Evolutionary conservation across 2,113 vertebrate genomes (phyloP).

Genomic region (Pteropus alecto): DNA sequence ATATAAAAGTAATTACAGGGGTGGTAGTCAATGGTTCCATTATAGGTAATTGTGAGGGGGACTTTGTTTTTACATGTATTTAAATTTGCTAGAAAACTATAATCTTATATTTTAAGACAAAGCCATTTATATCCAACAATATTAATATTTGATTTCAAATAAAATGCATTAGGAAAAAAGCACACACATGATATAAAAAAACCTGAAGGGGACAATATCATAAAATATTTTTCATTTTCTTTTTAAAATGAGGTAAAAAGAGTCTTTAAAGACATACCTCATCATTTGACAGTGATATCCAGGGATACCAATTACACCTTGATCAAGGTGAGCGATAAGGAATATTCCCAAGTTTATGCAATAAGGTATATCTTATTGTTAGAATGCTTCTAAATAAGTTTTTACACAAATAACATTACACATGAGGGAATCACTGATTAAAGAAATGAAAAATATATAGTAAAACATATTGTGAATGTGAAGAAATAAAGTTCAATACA

Average conservation of each 20-base stretch:
- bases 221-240: neutral
- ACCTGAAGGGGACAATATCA: neutral
- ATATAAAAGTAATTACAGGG: neutral
- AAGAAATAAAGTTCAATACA: neutral
- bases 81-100: neutral
- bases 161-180: neutral
- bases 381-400: neutral
- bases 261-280: neutral
- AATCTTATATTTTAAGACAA: neutral
- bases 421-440: neutral
- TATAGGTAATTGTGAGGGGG: neutral
- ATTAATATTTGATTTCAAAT: neutral
- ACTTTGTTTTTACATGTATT: neutral
- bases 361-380: neutral
- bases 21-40: neutral
- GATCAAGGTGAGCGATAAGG: neutral
- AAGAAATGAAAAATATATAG: neutral
- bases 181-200: neutral
- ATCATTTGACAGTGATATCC: neutral
- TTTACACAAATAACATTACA: neutral
- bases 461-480: neutral
- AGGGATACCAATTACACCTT: neutral
- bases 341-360: neutral
- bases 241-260: neutral
- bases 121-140: neutral